Percentiles rank a stretch among this genome's conserved stretches.
phyloP scores from a whole-genome alignment of 1,140 invertebrate species.

The Ridgeia piscesae region DNA sequence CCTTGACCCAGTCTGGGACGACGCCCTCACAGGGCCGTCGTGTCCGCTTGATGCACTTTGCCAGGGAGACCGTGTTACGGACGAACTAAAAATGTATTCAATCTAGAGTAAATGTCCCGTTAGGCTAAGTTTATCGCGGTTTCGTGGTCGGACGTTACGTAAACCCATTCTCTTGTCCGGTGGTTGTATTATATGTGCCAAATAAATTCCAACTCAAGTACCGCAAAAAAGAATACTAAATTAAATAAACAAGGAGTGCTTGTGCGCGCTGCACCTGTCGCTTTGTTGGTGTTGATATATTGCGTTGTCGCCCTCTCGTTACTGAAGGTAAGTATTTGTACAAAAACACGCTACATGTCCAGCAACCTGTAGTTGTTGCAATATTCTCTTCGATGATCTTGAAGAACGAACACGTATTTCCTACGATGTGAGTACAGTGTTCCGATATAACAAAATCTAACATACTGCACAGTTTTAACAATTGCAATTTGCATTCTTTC shows the following conservation, averaged over 20 bases:
- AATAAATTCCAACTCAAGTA: too few species aligned
- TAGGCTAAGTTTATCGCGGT: background rate
- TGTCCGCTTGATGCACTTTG: background rate
- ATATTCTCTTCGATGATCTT: background rate
- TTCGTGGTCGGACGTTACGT: background rate
- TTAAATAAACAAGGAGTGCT: background rate
- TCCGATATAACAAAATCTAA: background rate
- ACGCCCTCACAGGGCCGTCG: background rate
- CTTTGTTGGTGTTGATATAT: background rate
- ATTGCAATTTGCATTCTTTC: background rate
- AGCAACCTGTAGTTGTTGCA: background rate
- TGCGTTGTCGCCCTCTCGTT: background rate
- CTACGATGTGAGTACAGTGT: background rate
- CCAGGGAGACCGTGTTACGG: background rate
- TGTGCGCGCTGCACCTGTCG: background rate
- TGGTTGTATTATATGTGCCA: too few species aligned
- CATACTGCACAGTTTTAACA: background rate
- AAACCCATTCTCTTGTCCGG: background rate
- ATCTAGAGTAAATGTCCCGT: background rate
- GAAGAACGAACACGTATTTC: background rate
- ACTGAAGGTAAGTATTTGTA: background rate
- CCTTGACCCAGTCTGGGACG: background rate
- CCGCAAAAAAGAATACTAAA: background rate
- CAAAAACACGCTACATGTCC: background rate
- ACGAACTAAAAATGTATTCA: background rate